These are phyloP conservation scores for Anoplophora glabripennis DNA, from an alignment of 1,140 invertebrate genomes.

Conservation along the genomic window DNA sequence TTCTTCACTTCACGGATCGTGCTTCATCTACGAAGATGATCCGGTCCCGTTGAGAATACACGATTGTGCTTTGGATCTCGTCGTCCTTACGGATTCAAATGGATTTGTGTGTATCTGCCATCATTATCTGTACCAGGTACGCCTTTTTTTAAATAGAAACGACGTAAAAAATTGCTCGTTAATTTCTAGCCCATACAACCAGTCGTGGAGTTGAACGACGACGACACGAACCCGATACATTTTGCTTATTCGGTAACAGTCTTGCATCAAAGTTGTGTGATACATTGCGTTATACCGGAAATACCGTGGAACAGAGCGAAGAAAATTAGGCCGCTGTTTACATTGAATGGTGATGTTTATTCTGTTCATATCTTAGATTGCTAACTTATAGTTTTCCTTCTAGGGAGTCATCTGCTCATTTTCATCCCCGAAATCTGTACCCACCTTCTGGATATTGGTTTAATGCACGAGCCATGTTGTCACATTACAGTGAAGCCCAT, in stretches of 20 bases:
- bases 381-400: constrained; percentile 27
- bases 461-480: constrained; percentile 75
- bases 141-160: not conserved
- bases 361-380: not conserved
- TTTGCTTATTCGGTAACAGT: constrained; percentile 80
- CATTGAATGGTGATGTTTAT: constrained; percentile 56
- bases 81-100: constrained; percentile 69
- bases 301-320: constrained; percentile 73
- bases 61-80: constrained; percentile 75
- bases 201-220: constrained; percentile 27
- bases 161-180: not conserved
- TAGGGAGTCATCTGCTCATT: constrained; percentile 73
- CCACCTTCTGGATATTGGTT: constrained; percentile 75
- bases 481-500: constrained; percentile 66
- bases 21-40: constrained; percentile 73
- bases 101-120: constrained; percentile 80
- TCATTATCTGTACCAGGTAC: constrained; percentile 75
- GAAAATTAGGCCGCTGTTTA: constrained; percentile 70
- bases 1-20: constrained; percentile 55
- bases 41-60: constrained; percentile 73
- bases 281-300: constrained; percentile 76
- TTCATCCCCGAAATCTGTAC: constrained; percentile 75
- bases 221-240: constrained; percentile 58
- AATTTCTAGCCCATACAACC: constrained; percentile 40
- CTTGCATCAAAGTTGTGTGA: constrained; percentile 76